Evolutionary conservation across 2,888 invertebrate genomes (phyloP).

Genomic region (Rhodophaea formosa): DNA sequence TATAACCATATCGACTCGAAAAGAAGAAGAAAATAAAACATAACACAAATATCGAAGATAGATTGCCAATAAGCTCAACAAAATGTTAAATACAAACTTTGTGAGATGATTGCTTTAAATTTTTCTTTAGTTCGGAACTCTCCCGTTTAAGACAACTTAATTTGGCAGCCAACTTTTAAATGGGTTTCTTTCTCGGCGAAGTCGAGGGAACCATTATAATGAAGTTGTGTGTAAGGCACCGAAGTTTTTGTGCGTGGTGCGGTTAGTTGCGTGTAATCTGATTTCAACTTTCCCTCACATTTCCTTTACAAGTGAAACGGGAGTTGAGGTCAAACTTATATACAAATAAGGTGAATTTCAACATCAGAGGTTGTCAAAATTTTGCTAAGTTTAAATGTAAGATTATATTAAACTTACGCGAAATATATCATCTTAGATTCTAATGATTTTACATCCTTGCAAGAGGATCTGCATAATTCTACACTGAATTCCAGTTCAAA

Average conservation of each 20-base stretch:
- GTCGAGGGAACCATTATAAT: slow-evolving; percentile 34
- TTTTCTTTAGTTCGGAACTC: not conserved
- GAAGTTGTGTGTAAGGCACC: slow-evolving; percentile 24
- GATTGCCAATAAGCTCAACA: not conserved
- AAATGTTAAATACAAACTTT: not conserved
- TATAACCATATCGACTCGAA: too few species aligned
- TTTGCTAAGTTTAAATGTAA: too few species aligned
- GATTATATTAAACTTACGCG: too few species aligned
- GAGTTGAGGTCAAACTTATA: not conserved
- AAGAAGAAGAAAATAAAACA: too few species aligned
- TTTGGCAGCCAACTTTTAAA: slow-evolving; percentile 46
- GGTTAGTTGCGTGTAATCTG: slow-evolving; percentile 21
- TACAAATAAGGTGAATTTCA: too few species aligned
- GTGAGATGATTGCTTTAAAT: not conserved
- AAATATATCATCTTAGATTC: too few species aligned
- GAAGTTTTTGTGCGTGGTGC: slow-evolving; percentile 26
- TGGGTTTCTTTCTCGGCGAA: slow-evolving; percentile 42
- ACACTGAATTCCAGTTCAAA: too few species aligned
- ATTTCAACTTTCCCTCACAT: not conserved
- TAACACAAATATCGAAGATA: not conserved
- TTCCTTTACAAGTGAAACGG: not conserved
- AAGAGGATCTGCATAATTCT: too few species aligned
- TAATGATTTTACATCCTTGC: too few species aligned
- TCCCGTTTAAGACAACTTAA: slow-evolving; percentile 43
- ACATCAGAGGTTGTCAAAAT: too few species aligned